Evolutionary conservation across 2,113 vertebrate genomes (phyloP).

Genomic region (Megalops atlanticus): DNA sequence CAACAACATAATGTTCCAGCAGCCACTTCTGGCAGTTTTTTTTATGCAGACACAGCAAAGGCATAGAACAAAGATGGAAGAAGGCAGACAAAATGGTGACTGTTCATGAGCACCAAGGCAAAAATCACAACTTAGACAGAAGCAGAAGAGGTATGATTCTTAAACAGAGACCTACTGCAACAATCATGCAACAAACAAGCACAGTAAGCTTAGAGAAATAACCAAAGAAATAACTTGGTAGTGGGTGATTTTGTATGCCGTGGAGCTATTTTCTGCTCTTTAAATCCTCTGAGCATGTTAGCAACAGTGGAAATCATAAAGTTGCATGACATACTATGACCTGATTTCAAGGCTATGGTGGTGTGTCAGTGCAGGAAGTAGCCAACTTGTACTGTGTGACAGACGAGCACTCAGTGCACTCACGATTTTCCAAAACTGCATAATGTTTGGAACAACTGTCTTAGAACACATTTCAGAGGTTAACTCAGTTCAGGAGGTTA

Average conservation of each 20-base stretch:
- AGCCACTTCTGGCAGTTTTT: neutral
- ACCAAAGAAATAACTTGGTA: neutral
- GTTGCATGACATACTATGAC: neutral
- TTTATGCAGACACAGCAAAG: neutral
- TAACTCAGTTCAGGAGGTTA: neutral
- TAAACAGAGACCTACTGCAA: neutral
- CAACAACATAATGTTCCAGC: neutral
- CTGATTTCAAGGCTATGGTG: neutral
- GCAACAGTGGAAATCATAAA: neutral
- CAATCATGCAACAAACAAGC: neutral
- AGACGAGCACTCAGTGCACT: neutral
- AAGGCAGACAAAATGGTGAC: neutral
- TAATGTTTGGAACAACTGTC: neutral
- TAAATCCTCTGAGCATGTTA: no score
- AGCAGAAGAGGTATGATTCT: neutral
- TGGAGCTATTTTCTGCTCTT: neutral
- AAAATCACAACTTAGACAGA: neutral
- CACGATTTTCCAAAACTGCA: neutral
- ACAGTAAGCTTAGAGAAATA: neutral
- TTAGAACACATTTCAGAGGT: neutral
- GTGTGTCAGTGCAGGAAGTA: neutral
- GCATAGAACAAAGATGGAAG: neutral
- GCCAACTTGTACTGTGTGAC: neutral
- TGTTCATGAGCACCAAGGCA: neutral
- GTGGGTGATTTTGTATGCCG: neutral